Base-by-base conservation (phyloP, 2,797 vertebrate species). In the Chaetophractus vellerosus region DNA sequence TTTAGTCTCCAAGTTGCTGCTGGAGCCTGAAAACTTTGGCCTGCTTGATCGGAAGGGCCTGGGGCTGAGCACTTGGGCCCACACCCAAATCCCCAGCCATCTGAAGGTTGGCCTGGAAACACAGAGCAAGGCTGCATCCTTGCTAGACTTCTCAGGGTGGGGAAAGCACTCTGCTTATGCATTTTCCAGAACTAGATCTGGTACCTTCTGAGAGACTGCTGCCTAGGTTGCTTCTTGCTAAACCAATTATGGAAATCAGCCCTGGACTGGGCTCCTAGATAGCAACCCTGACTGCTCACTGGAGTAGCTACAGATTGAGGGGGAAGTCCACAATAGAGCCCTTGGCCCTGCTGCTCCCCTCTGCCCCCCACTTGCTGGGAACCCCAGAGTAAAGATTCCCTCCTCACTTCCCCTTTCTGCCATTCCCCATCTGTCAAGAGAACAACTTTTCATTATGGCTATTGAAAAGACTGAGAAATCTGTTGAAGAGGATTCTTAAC, bases 401-500 rank as follows among this genome's bases (percentile, higher is more conserved):
- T n/a, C 6, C 33, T 61, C 52, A 33, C 59, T 50, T 5, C 26
- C 28, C 0, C 14, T 72, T 26, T 18, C 0, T 16, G 52, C 68
- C 28, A 78, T 48, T 26, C 38, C 21, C 38, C 19, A 48, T 38
- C 87, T 64, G 55, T 31, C 52, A 59, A 48, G 64, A 90, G 23
- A 36, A 64, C 31, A 52, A 50, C 24, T 52, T 88, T 80, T 59
- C 78, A 57, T 18, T 61, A 71, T 1, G 61, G 55, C 26, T n/a
- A 57, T 1, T 74, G 38, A 68, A 87, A 80, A 94, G 48, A 55
- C 63, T 79, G 24, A 83, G 61, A 91, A 95, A 76, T 94, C n/a
- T 68, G 63, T 0, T 52, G 41, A n/a, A 87, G 75, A 84, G 38
- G n/a, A 61, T 71, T 66, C 69, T 61, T 82, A 52, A 79, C 80